Evolutionary conservation across 1,140 invertebrate species (phyloP), one percentile per base, ranked within the genome.

Genomic region (Sitobion miscanthi): DNA sequence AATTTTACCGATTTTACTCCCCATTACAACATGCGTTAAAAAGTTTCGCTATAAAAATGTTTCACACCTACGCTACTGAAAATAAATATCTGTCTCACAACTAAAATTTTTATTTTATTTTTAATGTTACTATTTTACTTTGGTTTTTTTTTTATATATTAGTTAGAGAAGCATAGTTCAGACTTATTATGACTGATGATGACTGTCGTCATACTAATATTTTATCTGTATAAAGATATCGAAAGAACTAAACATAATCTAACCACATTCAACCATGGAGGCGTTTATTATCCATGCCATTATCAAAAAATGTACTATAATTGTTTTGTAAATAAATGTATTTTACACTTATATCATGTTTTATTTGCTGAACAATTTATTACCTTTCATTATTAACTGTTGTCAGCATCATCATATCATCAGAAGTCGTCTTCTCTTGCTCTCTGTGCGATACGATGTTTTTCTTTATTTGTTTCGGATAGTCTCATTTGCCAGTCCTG

Each of bases 371-470:
- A 35, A 90, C n/a, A 89, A 89, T 89, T 42, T 1, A 57, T 90
- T 90, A 90, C 89, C 89, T 90, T n/a, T 45, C 3, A 30, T 62
- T 45, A 90, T 57, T 54, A 62, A 90, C 45, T 45, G 89, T 69
- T 45, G 52, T 89, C 52, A 91, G 49, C 62, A 91, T 49, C 91
- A 93, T 93, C 77, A 85, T 85, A 85, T 93, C 91, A 92, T 83
- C 77, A 93, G 91, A 85, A 54, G 77, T 85, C 45, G 77, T 90
- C 89, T 94, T 57, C 69, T 90, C 94, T 94, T 94, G 94, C 95
- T 95, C 95, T 94, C 95, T 96, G 96, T 96, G 96, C 96, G 95
- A 96, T 95, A 83, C 69, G 95, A 54, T 54, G 88, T 94, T 91
- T 94, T 94, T 91, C 93, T 94, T 91, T 91, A 96, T 96, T 96